Evolutionary conservation across 2,113 vertebrate genomes (phyloP).

Genomic region (Laticauda colubrina): DNA sequence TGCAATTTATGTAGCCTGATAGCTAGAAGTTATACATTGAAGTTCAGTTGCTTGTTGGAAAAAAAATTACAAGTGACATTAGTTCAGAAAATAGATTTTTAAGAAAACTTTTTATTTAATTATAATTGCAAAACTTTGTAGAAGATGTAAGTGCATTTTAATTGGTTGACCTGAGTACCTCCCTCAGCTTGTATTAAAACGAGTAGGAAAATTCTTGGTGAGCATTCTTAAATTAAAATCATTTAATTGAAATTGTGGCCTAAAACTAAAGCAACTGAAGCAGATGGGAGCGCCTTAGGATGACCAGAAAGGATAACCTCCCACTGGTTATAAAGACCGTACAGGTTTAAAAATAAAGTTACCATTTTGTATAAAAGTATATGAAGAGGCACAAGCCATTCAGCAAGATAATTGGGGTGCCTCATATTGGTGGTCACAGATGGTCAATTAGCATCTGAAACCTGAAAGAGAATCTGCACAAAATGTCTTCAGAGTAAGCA

Average conservation of each 20-base stretch:
- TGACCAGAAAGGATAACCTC: background rate
- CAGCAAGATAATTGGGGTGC: background rate
- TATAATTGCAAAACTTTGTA: conserved; percentile 12
- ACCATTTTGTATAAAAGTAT: background rate
- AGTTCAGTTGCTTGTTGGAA: conserved; percentile 11
- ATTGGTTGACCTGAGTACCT: background rate
- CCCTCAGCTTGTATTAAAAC: background rate
- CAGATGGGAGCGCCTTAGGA: background rate
- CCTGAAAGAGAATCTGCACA: background rate
- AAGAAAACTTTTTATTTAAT: conserved; percentile 11
- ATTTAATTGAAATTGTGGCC: background rate
- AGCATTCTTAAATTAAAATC: conserved; percentile 15
- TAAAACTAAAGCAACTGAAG: background rate
- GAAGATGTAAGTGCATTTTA: background rate
- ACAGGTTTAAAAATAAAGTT: background rate
- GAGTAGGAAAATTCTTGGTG: background rate
- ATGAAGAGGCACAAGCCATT: background rate
- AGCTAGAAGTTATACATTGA: background rate
- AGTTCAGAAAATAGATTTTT: conserved; percentile 18
- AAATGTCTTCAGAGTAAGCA: background rate
- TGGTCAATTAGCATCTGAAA: background rate
- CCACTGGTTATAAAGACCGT: background rate
- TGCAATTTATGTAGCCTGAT: background rate
- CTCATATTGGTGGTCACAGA: background rate
- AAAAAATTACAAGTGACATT: conserved; percentile 21